A percentile compares a stretch with the other conserved stretches of the same genome.
Evolutionary conservation across 2,113 vertebrate genomes (phyloP).

Genomic region (Triplophysa rosa): DNA sequence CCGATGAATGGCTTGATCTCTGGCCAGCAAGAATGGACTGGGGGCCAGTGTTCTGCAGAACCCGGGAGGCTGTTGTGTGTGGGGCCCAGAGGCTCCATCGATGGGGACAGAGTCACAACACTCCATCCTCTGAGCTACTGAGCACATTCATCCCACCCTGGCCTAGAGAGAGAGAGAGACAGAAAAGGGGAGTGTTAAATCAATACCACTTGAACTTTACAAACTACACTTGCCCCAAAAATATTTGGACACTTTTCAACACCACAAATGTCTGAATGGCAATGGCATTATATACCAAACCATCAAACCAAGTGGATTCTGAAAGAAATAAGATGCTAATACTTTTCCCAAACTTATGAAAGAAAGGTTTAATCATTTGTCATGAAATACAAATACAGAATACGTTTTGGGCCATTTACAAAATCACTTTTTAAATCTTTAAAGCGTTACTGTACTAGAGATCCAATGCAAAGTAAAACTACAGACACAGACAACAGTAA

Average conservation of each 20-base stretch:
- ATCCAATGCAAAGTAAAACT: too few species aligned
- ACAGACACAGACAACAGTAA: too few species aligned
- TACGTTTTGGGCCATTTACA: too few species aligned
- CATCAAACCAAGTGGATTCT: too few species aligned
- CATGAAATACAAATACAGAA: too few species aligned
- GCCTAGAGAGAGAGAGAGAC: conserved; percentile 56
- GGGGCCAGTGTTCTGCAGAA: conserved; percentile 71
- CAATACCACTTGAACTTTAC: conserved; percentile 1
- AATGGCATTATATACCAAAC: too few species aligned
- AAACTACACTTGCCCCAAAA: not conserved
- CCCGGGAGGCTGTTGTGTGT: conserved; percentile 68
- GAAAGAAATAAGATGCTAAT: too few species aligned
- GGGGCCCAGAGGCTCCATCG: conserved; percentile 80
- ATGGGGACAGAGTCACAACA: conserved; percentile 90
- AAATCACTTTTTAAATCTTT: too few species aligned
- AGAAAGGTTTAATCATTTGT: too few species aligned
- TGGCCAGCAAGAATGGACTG: conserved; percentile 47
- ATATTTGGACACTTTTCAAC: not conserved
- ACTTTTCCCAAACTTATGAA: too few species aligned
- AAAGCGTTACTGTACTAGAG: too few species aligned
- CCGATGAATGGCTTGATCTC: conserved; percentile 46
- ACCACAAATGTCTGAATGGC: too few species aligned
- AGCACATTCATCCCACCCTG: conserved; percentile 86
- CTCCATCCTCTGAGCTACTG: conserved; percentile 85
- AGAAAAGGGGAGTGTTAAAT: not conserved